Evolutionary conservation across 2,797 vertebrate genomes (phyloP).

Genomic region (Acanthiza pusilla): DNA sequence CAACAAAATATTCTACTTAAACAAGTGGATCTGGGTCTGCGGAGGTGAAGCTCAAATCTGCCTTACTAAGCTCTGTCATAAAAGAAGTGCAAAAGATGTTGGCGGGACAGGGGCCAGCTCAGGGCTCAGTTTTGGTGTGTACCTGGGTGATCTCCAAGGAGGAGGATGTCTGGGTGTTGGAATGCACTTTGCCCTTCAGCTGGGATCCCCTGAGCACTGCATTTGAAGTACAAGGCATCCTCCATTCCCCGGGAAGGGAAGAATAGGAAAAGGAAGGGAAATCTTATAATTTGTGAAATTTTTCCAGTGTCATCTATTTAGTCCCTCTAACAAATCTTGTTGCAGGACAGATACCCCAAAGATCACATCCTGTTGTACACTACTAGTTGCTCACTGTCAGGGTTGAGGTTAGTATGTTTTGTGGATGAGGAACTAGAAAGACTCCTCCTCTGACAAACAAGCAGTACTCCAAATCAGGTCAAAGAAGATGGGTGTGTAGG

Average conservation of each 20-base stretch:
- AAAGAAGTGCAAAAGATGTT: constrained; percentile 18
- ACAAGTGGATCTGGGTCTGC: constrained; percentile 65
- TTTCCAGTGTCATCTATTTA: neutral
- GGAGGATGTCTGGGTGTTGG: neutral
- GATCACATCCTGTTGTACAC: neutral
- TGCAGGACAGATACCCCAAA: neutral
- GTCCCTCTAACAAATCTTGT: neutral
- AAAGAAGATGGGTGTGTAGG: neutral
- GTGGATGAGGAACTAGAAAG: neutral
- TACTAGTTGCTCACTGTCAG: neutral
- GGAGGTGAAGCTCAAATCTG: constrained; percentile 59
- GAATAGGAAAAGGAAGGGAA: neutral
- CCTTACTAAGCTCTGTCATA: constrained; percentile 57
- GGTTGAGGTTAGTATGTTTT: neutral
- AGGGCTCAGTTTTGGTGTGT: constrained; percentile 27
- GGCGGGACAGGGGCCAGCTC: neutral
- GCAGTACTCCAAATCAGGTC: neutral
- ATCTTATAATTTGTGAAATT: neutral
- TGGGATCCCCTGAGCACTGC: neutral
- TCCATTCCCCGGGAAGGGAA: neutral
- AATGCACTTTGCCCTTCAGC: neutral
- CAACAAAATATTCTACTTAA: constrained; percentile 74
- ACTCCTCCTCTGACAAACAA: neutral
- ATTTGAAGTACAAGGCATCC: neutral
- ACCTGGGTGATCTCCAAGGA: neutral